A percentile compares a stretch with the other conserved stretches of the same genome.
phyloP scores from a whole-genome alignment of 2,797 vertebrate genomes.

The Urosaurus nigricauda region DNA sequence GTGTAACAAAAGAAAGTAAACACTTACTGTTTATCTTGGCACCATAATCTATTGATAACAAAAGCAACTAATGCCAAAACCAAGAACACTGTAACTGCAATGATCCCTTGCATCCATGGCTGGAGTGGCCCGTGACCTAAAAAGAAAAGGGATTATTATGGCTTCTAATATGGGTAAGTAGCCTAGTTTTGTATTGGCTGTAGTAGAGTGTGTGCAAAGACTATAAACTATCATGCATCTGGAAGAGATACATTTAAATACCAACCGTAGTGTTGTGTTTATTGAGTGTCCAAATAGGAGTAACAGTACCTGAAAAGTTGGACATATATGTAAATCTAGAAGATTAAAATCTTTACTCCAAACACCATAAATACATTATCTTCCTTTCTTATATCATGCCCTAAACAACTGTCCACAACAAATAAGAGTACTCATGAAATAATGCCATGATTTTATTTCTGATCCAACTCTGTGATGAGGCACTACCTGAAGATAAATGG shows the following conservation, averaged over 20 bases:
- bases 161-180: background rate
- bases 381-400: background rate
- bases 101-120: constrained; percentile 86
- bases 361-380: background rate
- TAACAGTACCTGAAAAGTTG: background rate
- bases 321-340: background rate
- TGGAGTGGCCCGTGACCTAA: constrained; percentile 72
- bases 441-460: background rate
- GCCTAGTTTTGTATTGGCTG: background rate
- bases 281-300: background rate
- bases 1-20: background rate
- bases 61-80: constrained; percentile 80
- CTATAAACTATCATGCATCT: background rate
- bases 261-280: background rate
- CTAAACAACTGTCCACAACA: background rate
- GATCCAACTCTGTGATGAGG: background rate
- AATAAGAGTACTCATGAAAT: background rate
- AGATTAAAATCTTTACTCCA: background rate
- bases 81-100: constrained; percentile 82
- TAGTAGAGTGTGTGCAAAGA: background rate
- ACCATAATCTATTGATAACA: constrained; percentile 86
- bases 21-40: constrained; percentile 75
- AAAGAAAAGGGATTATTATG: constrained; percentile 16
- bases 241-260: background rate
- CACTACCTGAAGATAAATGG: background rate